Percentiles rank a stretch among this genome's conserved stretches.
phyloP scores from a whole-genome alignment of 2,113 vertebrate genomes.

The Tapirus terrestris region DNA sequence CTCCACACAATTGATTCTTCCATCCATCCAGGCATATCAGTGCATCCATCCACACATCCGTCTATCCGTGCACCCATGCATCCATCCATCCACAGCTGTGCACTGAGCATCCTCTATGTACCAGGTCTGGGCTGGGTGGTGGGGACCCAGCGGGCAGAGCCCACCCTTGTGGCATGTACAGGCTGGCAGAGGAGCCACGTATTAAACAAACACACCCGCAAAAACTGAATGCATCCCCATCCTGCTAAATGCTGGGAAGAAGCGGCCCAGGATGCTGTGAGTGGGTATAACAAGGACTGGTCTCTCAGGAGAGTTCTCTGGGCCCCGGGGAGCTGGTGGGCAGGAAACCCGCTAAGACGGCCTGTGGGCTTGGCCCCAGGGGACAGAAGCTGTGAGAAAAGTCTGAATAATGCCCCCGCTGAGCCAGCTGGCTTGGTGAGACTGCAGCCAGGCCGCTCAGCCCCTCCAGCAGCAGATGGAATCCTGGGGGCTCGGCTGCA shows the following conservation, averaged over 20 bases:
- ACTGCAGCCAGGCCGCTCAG: not conserved
- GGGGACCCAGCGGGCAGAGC: not conserved
- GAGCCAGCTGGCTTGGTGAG: not conserved
- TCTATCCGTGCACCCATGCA: too few relatives aligned
- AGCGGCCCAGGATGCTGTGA: not conserved
- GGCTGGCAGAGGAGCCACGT: not conserved
- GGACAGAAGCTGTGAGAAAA: not conserved
- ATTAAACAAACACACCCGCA: slow-evolving; percentile 14
- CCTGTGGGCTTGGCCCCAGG: not conserved
- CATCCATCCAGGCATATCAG: too few relatives aligned
- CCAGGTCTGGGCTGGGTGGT: not conserved
- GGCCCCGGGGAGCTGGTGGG: slow-evolving; percentile 25
- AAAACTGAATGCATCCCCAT: not conserved
- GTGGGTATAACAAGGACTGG: not conserved
- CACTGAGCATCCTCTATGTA: not conserved
- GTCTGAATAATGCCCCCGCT: not conserved
- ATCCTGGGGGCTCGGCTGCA: not conserved
- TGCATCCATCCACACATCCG: too few relatives aligned
- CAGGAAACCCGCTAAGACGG: not conserved
- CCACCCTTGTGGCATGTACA: not conserved
- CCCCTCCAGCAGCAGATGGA: not conserved
- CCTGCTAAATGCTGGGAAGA: not conserved
- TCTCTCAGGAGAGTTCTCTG: slow-evolving; percentile 12
- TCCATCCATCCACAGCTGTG: not conserved
- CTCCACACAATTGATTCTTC: not conserved